A percentile compares a stretch with the other conserved stretches of the same genome.
Evolutionary conservation across 2,888 invertebrate genomes (phyloP).

Genomic region (Deroplatys truncata): DNA sequence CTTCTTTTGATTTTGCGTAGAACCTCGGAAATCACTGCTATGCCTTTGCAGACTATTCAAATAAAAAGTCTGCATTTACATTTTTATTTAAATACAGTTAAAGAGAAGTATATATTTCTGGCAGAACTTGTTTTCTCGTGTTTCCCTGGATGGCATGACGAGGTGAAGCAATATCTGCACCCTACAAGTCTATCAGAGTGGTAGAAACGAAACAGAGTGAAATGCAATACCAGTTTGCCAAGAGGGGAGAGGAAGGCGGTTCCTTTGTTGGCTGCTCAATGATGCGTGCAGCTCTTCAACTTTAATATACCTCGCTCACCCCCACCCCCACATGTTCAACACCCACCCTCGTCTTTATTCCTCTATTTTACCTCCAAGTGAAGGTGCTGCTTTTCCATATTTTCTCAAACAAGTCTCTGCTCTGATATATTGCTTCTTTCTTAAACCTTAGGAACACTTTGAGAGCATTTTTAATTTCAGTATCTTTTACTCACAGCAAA

Average conservation of each 20-base stretch:
- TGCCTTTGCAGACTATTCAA: no score
- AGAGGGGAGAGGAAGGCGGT: background rate
- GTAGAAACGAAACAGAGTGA: background rate
- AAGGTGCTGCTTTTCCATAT: background rate
- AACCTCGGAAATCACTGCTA: no score
- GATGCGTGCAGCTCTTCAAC: background rate
- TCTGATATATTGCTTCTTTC: background rate
- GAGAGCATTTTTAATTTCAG: no score
- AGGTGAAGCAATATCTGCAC: background rate
- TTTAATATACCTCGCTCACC: background rate
- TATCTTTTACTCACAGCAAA: no score
- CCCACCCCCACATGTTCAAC: background rate
- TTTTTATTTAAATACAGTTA: no score
- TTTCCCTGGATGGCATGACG: background rate
- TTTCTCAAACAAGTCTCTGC: background rate
- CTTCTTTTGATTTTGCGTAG: no score
- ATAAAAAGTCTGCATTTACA: no score
- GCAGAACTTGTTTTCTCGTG: background rate
- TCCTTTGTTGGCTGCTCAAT: conserved; percentile 1
- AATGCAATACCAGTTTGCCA: background rate
- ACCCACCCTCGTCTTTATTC: background rate
- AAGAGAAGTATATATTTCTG: no score
- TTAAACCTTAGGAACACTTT: background rate
- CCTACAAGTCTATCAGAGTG: background rate
- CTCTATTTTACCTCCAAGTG: background rate